phyloP scores from a whole-genome alignment of 2,113 vertebrate genomes.

The Cyanoramphus novaezelandiae region DNA sequence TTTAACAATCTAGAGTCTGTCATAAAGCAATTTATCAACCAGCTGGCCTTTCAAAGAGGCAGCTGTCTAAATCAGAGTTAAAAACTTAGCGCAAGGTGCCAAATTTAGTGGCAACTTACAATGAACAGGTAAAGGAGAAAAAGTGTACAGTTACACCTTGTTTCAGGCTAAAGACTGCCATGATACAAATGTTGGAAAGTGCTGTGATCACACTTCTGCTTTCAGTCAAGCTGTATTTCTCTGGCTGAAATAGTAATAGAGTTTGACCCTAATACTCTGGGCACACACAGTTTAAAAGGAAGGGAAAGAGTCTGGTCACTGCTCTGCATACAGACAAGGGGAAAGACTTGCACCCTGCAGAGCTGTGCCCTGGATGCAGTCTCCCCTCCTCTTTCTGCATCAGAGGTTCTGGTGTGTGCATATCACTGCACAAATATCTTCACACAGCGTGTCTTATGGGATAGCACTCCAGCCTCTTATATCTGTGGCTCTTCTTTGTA shows the following conservation, averaged over 20 bases:
- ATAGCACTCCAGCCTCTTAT: background rate
- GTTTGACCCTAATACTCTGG: background rate
- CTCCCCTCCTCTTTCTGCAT: background rate
- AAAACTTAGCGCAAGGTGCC: background rate
- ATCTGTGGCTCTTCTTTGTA: background rate
- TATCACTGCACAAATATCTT: rapidly evolving
- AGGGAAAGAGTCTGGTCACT: background rate
- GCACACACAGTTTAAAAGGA: background rate
- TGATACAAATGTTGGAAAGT: background rate
- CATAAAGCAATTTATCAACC: background rate
- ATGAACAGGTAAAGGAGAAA: background rate
- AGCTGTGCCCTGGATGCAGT: background rate
- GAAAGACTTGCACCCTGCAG: background rate
- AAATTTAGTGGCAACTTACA: background rate
- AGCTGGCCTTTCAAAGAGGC: constrained; percentile 17
- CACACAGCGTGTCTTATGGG: background rate
- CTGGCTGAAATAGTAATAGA: background rate
- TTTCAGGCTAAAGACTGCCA: background rate
- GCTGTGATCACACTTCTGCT: background rate
- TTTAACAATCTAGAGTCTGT: background rate
- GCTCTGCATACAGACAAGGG: rapidly evolving
- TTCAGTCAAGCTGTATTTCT: background rate
- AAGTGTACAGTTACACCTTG: background rate
- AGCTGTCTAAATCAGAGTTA: background rate
- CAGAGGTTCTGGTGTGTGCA: background rate